These are phyloP conservation scores for Crypturellus undulatus DNA, from an alignment of 2,113 vertebrate genomes.

Conservation along the genomic window DNA sequence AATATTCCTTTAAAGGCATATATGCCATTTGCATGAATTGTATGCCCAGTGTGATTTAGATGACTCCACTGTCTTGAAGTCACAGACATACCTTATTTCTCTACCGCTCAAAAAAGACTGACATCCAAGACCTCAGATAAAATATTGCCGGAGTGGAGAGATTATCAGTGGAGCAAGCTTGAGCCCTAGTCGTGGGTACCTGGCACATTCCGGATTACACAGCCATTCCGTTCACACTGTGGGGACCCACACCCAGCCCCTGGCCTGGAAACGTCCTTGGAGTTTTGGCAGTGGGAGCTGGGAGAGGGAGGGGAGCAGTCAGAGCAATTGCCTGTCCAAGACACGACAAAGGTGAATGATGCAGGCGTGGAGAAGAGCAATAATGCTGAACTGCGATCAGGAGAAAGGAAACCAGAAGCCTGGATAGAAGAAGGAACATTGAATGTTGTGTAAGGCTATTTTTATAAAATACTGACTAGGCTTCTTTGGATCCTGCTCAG, in stretches of 20 bases:
- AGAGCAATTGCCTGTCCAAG: not conserved
- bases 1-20: not conserved
- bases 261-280: not conserved
- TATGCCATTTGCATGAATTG: not conserved
- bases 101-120: not conserved
- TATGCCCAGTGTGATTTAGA: not conserved
- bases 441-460: not conserved
- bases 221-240: not conserved
- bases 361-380: not conserved
- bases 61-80: not conserved
- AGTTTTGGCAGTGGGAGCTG: not conserved
- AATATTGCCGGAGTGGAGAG: not conserved
- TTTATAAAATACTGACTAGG: not conserved
- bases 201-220: not conserved
- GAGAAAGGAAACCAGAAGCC: not conserved
- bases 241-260: not conserved
- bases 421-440: not conserved
- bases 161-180: not conserved
- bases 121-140: not conserved
- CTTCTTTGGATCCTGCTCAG: conserved; percentile 2
- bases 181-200: not conserved
- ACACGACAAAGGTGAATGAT: not conserved
- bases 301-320: not conserved
- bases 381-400: not conserved
- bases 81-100: not conserved